Evolutionary conservation across 2,888 invertebrate genomes (phyloP), one percentile per base, ranked within the genome.

Genomic region (Ennomos erosarius): DNA sequence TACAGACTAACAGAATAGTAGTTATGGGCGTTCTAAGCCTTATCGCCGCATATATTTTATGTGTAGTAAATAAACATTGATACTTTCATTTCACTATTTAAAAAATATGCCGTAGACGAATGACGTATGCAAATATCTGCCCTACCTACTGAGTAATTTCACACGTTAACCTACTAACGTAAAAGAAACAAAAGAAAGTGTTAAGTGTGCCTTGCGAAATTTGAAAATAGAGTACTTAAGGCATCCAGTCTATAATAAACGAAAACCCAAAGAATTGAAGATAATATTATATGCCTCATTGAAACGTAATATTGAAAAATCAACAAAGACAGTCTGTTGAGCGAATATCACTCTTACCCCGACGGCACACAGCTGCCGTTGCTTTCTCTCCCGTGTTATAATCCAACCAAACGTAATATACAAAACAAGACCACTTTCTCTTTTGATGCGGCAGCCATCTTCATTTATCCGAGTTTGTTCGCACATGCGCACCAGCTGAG

Each of bases 401-500:
- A 71, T 35, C 75, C 75, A 57, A 51, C 73, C 66, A 56, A 70
- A 64, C 10, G 49, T 57, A 63, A 66, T 70, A 60, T 46, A 55
- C 63, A 55, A 46, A 26, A 37, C 16, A 47, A 50, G 46, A 46
- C 62, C 69, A 51, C 40, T 47, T 40, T 68, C 69, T 69, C 66
- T 69, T 57, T 60, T 35, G 56, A 44, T 43, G 9, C 54, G 11
- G 46, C 37, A 52, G 57, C 49, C 65, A 67, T 69, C 67, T 69
- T 33, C 61, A 70, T 69, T 59, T 59, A 49, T 59, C 52, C 61
- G 75, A 63, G 53, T 78, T 65, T 35, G 47, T 49, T 34, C 51
- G 74, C 79, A 78, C 84, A 84, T 84, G 85, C 85, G 84, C 82
- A 75, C 46, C 43, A 55, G 50, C 47, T 61, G 52, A 56, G 52